Conservation (phyloP, 2,113 vertebrate species). For the Xerus inauris region DNA sequence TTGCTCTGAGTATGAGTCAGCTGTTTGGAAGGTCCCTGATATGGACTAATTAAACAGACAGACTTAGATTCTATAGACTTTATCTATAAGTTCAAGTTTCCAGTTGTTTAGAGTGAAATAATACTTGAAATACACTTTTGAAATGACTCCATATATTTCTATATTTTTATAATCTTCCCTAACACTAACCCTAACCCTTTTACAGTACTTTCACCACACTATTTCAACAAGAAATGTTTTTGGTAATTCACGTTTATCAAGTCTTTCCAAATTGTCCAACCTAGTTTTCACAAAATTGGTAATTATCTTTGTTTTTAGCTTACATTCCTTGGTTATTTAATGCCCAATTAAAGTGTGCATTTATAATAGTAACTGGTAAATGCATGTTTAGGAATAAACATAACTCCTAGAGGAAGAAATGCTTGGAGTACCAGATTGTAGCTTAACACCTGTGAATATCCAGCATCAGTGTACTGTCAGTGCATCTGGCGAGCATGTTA, state of each 20-base stretch:
- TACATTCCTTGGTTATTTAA: background rate
- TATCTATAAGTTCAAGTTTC: background rate
- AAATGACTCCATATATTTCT: background rate
- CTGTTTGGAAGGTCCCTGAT: background rate
- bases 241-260: background rate
- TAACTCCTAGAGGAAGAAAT: background rate
- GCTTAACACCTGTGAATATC: background rate
- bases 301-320: background rate
- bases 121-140: background rate
- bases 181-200: background rate
- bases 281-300: background rate
- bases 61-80: too few relatives aligned
- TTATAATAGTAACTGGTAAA: background rate
- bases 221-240: constrained; percentile 17
- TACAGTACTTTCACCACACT: background rate
- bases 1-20: background rate
- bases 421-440: background rate
- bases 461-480: background rate
- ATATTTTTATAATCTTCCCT: background rate
- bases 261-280: background rate
- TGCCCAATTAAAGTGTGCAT: background rate
- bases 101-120: background rate
- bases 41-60: too few relatives aligned
- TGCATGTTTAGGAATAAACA: background rate
- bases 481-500: background rate